Percentiles rank a stretch among this genome's conserved stretches.
Evolutionary conservation across 2,888 invertebrate genomes (phyloP).

Genomic region (Lasiommata megera): DNA sequence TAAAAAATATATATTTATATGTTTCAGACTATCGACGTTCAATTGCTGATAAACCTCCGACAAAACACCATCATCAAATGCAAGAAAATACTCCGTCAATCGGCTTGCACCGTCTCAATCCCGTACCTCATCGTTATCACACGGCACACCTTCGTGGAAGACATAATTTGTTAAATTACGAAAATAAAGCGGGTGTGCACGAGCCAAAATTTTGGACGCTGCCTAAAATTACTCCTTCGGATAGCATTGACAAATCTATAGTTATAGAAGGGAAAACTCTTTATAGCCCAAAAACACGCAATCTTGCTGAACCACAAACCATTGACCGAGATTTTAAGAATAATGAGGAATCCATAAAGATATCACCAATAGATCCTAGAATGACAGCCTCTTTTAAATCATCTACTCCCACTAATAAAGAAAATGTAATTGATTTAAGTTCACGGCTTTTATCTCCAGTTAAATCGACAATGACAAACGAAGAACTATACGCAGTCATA

Average conservation of each 20-base stretch:
- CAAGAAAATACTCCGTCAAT: conserved; percentile 51
- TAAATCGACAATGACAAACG: conserved; percentile 88
- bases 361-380: conserved; percentile 86
- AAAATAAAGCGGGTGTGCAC: conserved; percentile 46
- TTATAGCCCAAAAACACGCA: conserved; percentile 35
- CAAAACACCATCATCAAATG: conserved; percentile 49
- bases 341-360: conserved; percentile 73
- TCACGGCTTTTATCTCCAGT: conserved; percentile 83
- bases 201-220: conserved; percentile 83
- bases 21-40: conserved; percentile 85
- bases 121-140: conserved; percentile 54
- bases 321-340: neutral
- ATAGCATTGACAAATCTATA: conserved; percentile 35
- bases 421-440: conserved; percentile 73
- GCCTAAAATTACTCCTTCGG: conserved; percentile 62
- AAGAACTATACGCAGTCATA: conserved; percentile 88
- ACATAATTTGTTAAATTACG: conserved; percentile 59
- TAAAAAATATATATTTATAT: conserved; percentile 13
- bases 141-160: conserved; percentile 62
- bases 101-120: conserved; percentile 55
- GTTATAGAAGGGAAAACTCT: conserved; percentile 18
- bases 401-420: conserved; percentile 84
- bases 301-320: conserved; percentile 35
- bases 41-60: conserved; percentile 77
- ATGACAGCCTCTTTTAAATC: conserved; percentile 83